Conservation (phyloP, 2,797 vertebrate species). For the Trichosurus vulpecula region DNA sequence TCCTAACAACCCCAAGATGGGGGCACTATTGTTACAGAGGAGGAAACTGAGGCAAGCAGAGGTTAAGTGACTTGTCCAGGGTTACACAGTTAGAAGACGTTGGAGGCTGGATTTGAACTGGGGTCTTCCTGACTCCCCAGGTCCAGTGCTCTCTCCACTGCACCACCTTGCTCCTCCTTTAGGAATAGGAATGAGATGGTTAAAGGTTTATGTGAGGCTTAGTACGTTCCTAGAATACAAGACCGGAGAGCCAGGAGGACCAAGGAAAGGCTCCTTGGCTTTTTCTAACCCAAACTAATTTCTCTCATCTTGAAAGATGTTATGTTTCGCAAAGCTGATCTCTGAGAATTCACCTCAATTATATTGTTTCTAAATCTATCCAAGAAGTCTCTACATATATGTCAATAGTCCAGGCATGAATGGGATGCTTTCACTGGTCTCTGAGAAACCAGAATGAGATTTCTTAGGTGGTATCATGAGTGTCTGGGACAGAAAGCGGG, state of each 20-base stretch:
- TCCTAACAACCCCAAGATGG: background rate
- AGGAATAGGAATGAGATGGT: background rate
- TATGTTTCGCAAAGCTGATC: background rate
- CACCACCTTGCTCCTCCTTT: no score
- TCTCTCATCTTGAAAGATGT: background rate
- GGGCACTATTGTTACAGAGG: background rate
- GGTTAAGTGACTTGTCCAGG: background rate
- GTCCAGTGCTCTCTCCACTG: no score
- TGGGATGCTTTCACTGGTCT: background rate
- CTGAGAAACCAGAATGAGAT: background rate
- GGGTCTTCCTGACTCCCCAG: background rate
- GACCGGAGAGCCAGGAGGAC: background rate
- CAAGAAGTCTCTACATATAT: background rate
- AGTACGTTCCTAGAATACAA: background rate
- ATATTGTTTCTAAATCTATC: background rate
- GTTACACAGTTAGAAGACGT: background rate
- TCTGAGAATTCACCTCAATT: background rate
- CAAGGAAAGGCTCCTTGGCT: background rate
- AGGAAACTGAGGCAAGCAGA: background rate
- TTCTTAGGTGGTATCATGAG: background rate
- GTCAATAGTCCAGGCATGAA: background rate
- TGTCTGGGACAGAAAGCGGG: background rate
- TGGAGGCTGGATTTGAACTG: background rate
- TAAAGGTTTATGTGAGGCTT: background rate
- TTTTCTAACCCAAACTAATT: slow-evolving; percentile 17